Percentiles rank a stretch among this genome's conserved stretches.
Conservation (phyloP, 1,140 invertebrate genomes). For the Coelopa frigida region DNA sequence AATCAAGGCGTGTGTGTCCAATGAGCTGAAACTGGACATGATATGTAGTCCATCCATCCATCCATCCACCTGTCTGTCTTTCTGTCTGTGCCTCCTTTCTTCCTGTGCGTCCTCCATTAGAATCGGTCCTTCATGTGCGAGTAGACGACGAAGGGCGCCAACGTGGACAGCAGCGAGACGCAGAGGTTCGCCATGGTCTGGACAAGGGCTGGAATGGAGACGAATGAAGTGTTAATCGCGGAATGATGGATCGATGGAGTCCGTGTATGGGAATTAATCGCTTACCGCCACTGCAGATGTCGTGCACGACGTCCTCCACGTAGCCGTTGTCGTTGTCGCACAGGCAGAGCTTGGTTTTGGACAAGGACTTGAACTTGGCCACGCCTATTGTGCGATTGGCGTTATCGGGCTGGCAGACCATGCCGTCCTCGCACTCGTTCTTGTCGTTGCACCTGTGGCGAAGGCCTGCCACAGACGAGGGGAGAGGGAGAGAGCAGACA, state of each 20-base stretch:
- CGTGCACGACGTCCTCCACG: conserved; percentile 46
- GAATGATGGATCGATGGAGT: neutral
- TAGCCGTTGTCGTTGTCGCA: conserved; percentile 51
- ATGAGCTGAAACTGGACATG: too few species aligned
- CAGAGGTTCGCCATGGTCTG: conserved; percentile 11
- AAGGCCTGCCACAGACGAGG: too few species aligned
- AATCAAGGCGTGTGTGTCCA: too few species aligned
- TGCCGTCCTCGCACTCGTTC: conserved; percentile 50
- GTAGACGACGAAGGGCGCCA: conserved; percentile 11
- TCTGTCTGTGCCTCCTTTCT: too few species aligned
- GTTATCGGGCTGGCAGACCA: conserved; percentile 49
- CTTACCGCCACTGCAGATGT: conserved; percentile 49
- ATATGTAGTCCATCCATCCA: too few species aligned
- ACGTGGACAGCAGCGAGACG: conserved; percentile 5
- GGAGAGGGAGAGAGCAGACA: too few species aligned
- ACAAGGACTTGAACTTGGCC: conserved; percentile 34
- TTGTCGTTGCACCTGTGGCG: conserved; percentile 49
- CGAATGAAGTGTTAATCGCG: conserved; percentile 2
- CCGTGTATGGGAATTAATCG: neutral
- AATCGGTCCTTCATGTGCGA: conserved; percentile 13
- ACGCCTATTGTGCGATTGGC: conserved; percentile 46
- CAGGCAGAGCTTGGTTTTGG: conserved; percentile 48
- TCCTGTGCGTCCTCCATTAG: too few species aligned
- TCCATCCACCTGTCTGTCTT: too few species aligned
- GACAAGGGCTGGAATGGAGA: conserved; percentile 9